Conservation (phyloP, 2,797 vertebrate species). For the Tapera naevia region DNA sequence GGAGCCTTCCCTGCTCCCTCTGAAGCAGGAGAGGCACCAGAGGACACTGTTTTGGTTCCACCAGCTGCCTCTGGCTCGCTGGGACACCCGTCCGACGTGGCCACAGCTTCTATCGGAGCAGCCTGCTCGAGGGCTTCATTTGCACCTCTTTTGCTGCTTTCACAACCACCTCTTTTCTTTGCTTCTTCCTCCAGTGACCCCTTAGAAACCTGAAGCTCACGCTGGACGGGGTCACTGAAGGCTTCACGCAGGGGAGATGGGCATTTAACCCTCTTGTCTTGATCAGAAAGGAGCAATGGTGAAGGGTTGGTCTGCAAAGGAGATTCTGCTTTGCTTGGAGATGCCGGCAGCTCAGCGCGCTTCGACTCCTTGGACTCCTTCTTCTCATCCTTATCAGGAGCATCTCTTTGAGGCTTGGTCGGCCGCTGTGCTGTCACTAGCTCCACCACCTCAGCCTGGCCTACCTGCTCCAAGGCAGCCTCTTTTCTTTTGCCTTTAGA, state of each 20-base stretch:
- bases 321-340: neutral
- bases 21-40: neutral
- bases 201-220: neutral
- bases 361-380: neutral
- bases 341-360: neutral
- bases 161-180: neutral
- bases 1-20: neutral
- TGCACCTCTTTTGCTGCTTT: neutral
- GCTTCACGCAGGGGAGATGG: neutral
- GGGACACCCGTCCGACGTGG: accelerated
- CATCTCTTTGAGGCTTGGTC: neutral
- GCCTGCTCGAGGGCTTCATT: neutral
- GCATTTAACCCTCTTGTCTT: neutral
- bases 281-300: neutral
- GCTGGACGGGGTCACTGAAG: accelerated
- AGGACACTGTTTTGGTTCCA: accelerated
- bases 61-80: neutral
- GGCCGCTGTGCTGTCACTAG: neutral
- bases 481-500: neutral
- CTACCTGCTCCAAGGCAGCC: neutral
- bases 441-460: neutral
- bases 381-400: neutral
- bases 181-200: neutral
- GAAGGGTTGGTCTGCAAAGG: neutral
- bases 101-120: neutral